Evolutionary conservation across 1,140 invertebrate genomes (phyloP), one percentile per base, ranked within the genome.

Genomic region (Sycophila sp.): DNA sequence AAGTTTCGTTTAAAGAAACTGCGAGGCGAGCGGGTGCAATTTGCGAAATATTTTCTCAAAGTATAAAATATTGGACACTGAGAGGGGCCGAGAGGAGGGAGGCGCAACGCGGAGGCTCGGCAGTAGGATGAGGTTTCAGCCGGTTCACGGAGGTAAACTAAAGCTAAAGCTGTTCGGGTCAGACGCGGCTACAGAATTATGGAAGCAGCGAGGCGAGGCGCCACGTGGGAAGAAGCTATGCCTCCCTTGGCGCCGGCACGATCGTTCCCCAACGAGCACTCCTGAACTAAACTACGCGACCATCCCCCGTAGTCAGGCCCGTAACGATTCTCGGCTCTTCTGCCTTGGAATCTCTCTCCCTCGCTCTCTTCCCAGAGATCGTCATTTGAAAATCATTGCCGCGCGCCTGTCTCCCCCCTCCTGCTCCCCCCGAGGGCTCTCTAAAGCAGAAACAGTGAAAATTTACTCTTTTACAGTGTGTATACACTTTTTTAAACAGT

Each of bases 241-340:
- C 77, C 78, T 85, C 83, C 84, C 83, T 73, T 79, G 84, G 77
- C 77, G 80, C 77, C 77, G 55, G 78, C 73, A 77, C 30, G 78
- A 86, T 85, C 78, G 82, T 80, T 85, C 84, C 84, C 84, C 75
- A 84, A 85, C 75, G 84, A 72, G 78, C 79, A 84, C 81, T 84
- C 77, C 69, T 63, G 75, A 81, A 81, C 83, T 67, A 59, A 68
- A 49, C 65, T 60, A 66, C 15, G n/a, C 30, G 28, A 32, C 34
- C 36, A 45, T n/a, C 36, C 55, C 34, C 63, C n/a, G 34, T 38
- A 40, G 6, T 28, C n/a, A 17, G 2, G 11, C 5, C n/a, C 38
- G 51, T 66, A 56, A 45, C 51, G n/a, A 32, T 65, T 55, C 34
- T 55, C 49, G 6, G 24, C 22, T 38, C 17, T 10, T 22, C 7